Base-by-base conservation (phyloP, 64 coral and sea anemone genomes). In the Anthopleura sola region DNA sequence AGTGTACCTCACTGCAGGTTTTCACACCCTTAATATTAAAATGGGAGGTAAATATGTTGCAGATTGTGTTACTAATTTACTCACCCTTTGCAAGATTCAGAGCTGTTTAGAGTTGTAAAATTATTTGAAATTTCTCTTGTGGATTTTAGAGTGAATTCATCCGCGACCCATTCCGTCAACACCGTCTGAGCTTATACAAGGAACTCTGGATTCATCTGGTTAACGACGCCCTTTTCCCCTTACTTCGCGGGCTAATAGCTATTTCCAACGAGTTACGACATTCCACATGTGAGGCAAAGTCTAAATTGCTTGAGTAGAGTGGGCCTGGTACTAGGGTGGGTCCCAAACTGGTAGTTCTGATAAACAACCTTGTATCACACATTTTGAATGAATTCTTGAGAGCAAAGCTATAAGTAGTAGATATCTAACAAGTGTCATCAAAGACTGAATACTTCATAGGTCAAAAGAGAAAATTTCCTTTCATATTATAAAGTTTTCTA, bases 211-310 rank as follows among this genome's bases (percentile, higher is more conserved):
- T 34, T 28, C 12, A 5, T 16, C 47, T 37, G n/a, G 21, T 44
- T 48, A 10, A 44, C 18, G 37, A 79, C 76, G 76, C 76, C 76
- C 76, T 79, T 79, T 79, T 79, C 3, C 76, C 24, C 8, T 46
- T 79, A 23, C 38, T 6, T 33, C 37, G 44, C 16, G 24, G 76
- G 18, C 37, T 48, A 79, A 79, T 79, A 16, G 76, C 24, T 79
- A 79, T 79, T 79, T 79, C 6, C 76, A 79, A 79, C 19, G 21
- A 48, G 76, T 79, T 79, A 79, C 76, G 76, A 21, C 76, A 79
- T 79, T 79, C 37, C 5, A 18, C 76, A 79, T 79, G 38, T 79
- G 36, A 79, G 76, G 20, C 76, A 79, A 79, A 79, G 19, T 37
- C 76, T 79, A 79, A 79, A 24, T 79, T 79, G 19, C 38, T 24